Percentiles rank a stretch among this genome's conserved stretches.
Conservation (phyloP, 2,888 invertebrate species). For the Rotaria socialis region DNA sequence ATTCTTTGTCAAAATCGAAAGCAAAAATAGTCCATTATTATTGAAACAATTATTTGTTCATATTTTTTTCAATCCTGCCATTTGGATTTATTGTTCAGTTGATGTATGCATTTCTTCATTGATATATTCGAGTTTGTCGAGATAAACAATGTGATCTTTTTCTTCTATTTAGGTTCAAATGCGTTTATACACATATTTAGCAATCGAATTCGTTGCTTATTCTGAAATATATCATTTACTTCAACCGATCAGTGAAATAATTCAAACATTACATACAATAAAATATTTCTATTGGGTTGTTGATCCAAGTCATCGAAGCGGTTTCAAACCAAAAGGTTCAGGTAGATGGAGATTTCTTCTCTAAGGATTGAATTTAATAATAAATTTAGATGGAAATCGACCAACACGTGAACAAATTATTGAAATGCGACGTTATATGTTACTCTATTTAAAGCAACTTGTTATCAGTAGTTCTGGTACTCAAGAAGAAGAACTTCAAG, state of each 20-base stretch:
- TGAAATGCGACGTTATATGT: conserved; percentile 46
- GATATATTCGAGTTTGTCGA: neutral
- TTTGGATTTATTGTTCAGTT: conserved; percentile 97
- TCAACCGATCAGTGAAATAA: conserved; percentile 86
- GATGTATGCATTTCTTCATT: conserved; percentile 65
- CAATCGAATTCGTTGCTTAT: conserved; percentile 95
- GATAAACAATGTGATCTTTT: conserved; percentile 35
- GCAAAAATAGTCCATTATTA: conserved; percentile 52
- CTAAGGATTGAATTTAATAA: neutral
- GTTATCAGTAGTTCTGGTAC: conserved; percentile 77
- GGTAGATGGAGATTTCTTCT: conserved; percentile 66
- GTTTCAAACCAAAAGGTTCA: conserved; percentile 86
- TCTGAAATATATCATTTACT: conserved; percentile 95
- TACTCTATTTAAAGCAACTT: conserved; percentile 45
- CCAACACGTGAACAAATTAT: conserved; percentile 40
- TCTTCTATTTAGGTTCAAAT: conserved; percentile 67
- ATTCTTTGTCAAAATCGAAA: conserved; percentile 54
- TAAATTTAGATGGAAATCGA: conserved; percentile 33
- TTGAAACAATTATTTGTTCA: conserved; percentile 88
- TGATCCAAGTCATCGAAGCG: conserved; percentile 87
- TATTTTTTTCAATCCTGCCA: conserved; percentile 94
- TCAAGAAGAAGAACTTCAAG: conserved; percentile 96
- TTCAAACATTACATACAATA: conserved; percentile 94
- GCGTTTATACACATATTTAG: conserved; percentile 86
- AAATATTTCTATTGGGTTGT: conserved; percentile 99